Base-by-base conservation (phyloP, 2,888 invertebrate genomes). In the Ophion slaviceki region DNA sequence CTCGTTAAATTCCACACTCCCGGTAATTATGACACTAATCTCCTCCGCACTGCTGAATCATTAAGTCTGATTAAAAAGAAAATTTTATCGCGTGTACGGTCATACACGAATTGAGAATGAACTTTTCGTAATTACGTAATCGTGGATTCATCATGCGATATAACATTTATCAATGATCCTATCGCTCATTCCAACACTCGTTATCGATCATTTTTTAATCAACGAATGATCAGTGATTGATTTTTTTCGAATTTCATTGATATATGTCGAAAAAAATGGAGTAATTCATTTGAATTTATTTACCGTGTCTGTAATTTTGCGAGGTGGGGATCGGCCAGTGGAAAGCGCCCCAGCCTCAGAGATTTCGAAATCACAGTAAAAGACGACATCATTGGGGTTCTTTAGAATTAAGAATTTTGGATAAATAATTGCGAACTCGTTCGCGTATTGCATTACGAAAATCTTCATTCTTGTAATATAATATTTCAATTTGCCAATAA, bases 61-160 rank as follows among this genome's bases (percentile, higher is more conserved):
- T 40, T 10, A 6, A 74, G 8, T 45, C 8, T 5, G 28, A 24
- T 64, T 10, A 2, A 10, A 40, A 61, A 61, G 24, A 14, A 17
- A 28, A 5, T 24, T 62, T 10, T 75, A 7, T 24, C 32, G 6
- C 71, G 28, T 3, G 47, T n/a, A 14, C 5, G 28, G 20, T 64
- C 2, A 17, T 40, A 57, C 32, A 57, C 20, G 5, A 53, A 66
- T 66, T 57, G 28, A n/a, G 40, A 68, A 24, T 59, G 11, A 36
- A 45, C 24, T 8, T 20, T 47, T 36, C 17, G 36, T 57, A 67
- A 77, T 77, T 77, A 77, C 59, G 77, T 68, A 77, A 77, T 57
- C 36, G 5, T 36, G 24, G 32, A 17, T 77, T 24, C 17, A 24
- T 67, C 47, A 2, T 14, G 20, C 59, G 8, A 14, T 62, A 20